Percentiles rank a stretch among this genome's conserved stretches.
Conservation (phyloP, 2,888 invertebrate genomes). For the Meta bourneti region DNA sequence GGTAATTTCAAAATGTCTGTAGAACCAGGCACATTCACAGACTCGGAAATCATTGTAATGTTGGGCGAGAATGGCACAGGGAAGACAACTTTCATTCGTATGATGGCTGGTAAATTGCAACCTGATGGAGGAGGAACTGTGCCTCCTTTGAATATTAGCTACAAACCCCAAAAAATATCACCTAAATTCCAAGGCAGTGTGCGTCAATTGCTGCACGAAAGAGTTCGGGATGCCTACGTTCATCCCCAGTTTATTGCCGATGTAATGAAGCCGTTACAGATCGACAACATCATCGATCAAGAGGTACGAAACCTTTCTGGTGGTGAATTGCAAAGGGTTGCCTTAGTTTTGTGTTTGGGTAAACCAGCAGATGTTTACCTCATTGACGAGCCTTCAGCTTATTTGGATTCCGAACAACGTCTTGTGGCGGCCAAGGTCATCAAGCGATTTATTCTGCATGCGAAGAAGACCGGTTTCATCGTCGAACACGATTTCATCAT, state of each 20-base stretch:
- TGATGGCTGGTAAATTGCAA: slow-evolving; percentile 96
- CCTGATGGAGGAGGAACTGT: slow-evolving; percentile 91
- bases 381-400: slow-evolving; percentile 97
- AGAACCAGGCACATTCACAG: slow-evolving; percentile 95
- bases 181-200: slow-evolving; percentile 97
- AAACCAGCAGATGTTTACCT: slow-evolving; percentile 99
- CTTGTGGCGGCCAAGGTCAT: slow-evolving; percentile 97
- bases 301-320: slow-evolving; percentile 98
- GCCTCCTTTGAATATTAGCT: slow-evolving; percentile 97
- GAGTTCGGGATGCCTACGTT: slow-evolving; percentile 97
- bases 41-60: slow-evolving; percentile 98
- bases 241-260: slow-evolving; percentile 99
- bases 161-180: slow-evolving; percentile 99
- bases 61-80: slow-evolving; percentile 98
- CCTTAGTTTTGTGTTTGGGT: slow-evolving; percentile 96
- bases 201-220: slow-evolving; percentile 94
- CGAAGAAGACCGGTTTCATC: slow-evolving; percentile 99
- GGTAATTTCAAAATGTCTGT: slow-evolving; percentile 88
- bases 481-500: slow-evolving; percentile 99
- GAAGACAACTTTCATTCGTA: slow-evolving; percentile 98
- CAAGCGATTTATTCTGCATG: slow-evolving; percentile 93
- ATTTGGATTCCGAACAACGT: slow-evolving; percentile 99
- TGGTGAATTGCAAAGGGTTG: slow-evolving; percentile 99
- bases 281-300: slow-evolving; percentile 98
- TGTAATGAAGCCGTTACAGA: slow-evolving; percentile 98